phyloP scores from a whole-genome alignment of 2,797 vertebrate species.

The Melanitta fusca region DNA sequence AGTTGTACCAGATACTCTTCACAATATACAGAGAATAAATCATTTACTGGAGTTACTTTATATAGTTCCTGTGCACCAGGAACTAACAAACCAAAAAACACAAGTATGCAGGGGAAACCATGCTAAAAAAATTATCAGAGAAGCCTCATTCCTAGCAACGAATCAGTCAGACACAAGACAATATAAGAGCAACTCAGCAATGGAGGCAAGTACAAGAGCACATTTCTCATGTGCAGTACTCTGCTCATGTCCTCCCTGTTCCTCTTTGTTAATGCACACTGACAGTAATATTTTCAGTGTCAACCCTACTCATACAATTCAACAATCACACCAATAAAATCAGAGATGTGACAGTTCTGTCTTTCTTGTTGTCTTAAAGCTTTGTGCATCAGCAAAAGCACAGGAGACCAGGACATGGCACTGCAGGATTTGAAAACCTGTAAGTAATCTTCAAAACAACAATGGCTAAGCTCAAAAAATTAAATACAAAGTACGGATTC shows the following conservation, averaged over 20 bases:
- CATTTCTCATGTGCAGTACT: background rate
- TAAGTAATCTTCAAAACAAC: background rate
- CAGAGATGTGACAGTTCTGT: background rate
- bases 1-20: background rate
- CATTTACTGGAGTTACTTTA: background rate
- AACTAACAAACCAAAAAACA: background rate
- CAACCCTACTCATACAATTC: background rate
- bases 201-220: background rate
- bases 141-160: background rate
- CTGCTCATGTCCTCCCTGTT: background rate
- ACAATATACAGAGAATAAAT: background rate
- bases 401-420: background rate
- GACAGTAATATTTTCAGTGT: background rate
- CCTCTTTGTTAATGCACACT: background rate
- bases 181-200: background rate
- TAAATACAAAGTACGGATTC: background rate
- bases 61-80: background rate
- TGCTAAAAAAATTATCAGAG: background rate
- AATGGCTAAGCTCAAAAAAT: background rate
- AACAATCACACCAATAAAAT: background rate
- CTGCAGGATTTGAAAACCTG: background rate
- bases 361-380: background rate
- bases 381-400: background rate
- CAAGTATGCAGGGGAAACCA: fast-evolving
- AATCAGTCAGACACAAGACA: background rate